These are phyloP conservation scores for Zaprionus gabonicus DNA, from an alignment of 1,140 invertebrate genomes.

Conservation along the genomic window DNA sequence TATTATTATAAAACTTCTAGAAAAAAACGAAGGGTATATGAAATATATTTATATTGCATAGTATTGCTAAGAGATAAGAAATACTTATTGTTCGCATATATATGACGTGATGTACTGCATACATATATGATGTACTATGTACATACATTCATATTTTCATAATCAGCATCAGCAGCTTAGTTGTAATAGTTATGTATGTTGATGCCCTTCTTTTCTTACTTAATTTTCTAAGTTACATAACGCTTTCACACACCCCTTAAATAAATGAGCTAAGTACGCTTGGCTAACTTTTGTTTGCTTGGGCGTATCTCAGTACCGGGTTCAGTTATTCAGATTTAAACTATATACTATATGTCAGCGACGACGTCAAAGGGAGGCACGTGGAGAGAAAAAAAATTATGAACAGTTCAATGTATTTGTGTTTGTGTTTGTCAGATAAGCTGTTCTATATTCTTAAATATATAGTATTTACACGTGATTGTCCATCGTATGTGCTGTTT, in stretches of 20 bases:
- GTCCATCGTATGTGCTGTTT: too few species aligned
- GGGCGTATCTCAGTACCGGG: background rate
- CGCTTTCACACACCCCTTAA: background rate
- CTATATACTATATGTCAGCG: background rate
- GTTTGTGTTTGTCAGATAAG: background rate
- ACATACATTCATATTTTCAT: background rate
- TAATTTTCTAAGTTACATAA: too few species aligned
- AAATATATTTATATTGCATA: too few species aligned
- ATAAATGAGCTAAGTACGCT: background rate
- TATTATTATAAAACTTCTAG: too few species aligned
- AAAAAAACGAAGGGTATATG: too few species aligned
- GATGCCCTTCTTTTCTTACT: too few species aligned
- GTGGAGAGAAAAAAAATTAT: background rate
- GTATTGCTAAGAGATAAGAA: too few species aligned
- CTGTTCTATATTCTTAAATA: background rate
- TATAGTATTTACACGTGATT: background rate
- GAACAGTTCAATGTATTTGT: background rate
- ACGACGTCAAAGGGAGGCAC: background rate
- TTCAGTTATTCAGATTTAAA: background rate
- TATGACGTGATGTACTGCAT: too few species aligned
- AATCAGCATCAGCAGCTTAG: background rate
- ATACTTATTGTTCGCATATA: too few species aligned
- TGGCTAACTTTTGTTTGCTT: background rate
- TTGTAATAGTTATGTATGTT: background rate
- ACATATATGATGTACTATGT: background rate